Conservation (phyloP, 37 sponge, comb jelly and placozoan genomes). For the Halichondria panicea region DNA sequence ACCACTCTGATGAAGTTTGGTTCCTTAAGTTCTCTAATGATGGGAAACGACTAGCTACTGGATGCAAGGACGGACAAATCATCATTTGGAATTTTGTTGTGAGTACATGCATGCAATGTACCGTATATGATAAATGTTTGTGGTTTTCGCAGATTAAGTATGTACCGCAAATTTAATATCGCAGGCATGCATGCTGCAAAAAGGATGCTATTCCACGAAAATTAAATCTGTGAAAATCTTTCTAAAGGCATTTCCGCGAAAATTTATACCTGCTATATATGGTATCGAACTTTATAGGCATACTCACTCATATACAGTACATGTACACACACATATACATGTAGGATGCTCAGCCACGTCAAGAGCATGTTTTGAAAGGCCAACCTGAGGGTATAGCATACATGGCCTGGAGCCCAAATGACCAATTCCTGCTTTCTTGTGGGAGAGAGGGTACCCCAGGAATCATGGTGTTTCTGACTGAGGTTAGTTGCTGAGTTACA, state of each 20-base stretch:
- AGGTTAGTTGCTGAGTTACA: no score
- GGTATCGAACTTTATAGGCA: no score
- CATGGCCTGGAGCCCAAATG: constrained; percentile 94
- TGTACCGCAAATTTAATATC: no score
- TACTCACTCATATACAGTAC: no score
- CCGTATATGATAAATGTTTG: no score
- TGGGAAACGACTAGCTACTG: constrained; percentile 89
- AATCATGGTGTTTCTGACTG: constrained; percentile 69
- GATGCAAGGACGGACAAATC: constrained; percentile 84
- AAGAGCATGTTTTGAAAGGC: constrained; percentile 47
- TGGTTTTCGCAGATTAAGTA: no score
- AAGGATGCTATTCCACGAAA: no score
- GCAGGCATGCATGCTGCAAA: no score
- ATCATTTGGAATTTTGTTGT: constrained; percentile 89
- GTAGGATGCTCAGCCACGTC: constrained; percentile 41
- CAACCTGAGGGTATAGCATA: constrained; percentile 70
- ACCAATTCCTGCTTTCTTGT: constrained; percentile 79
- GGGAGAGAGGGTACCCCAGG: constrained; percentile 88
- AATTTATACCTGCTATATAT: no score
- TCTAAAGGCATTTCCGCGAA: no score
- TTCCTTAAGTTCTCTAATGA: constrained; percentile 82
- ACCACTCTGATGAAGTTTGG: constrained; percentile 95
- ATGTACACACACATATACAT: no score
- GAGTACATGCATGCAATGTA: not conserved
- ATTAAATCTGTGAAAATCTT: no score